phyloP scores from a whole-genome alignment of 2,888 invertebrate species.

The Trissolcus brochymenae region DNA sequence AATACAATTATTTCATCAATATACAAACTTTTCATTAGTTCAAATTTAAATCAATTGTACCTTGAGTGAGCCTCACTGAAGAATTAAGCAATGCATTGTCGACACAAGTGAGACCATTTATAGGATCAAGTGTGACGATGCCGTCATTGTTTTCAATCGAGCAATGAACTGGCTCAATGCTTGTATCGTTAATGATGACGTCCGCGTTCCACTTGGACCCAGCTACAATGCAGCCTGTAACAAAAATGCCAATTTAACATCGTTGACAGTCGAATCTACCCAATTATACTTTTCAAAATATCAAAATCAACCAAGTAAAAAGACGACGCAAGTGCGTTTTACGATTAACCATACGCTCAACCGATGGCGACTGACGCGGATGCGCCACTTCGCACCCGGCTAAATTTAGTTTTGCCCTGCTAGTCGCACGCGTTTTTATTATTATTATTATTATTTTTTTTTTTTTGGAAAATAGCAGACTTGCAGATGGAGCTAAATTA shows the following conservation, averaged over 20 bases:
- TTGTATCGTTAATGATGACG: constrained; percentile 90
- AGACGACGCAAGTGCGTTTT: background rate
- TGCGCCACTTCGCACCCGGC: constrained; percentile 53
- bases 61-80: constrained; percentile 88
- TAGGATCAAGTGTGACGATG: constrained; percentile 89
- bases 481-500: background rate
- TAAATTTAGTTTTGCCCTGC: constrained; percentile 74
- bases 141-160: constrained; percentile 91
- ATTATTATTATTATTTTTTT: background rate
- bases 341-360: constrained; percentile 36
- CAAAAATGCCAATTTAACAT: no score
- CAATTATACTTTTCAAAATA: no score
- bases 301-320: no score
- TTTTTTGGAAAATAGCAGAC: constrained; percentile 70
- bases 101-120: constrained; percentile 83
- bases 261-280: no score
- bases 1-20: background rate
- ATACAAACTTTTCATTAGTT: background rate
- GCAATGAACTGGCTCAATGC: constrained; percentile 90
- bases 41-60: constrained; percentile 75
- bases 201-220: constrained; percentile 89
- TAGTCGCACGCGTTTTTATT: constrained; percentile 65
- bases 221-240: constrained; percentile 87
- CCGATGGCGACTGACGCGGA: constrained; percentile 30
- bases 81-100: constrained; percentile 85